Base-by-base conservation (phyloP, 2,888 invertebrate species). In the Prenolepis imparis region DNA sequence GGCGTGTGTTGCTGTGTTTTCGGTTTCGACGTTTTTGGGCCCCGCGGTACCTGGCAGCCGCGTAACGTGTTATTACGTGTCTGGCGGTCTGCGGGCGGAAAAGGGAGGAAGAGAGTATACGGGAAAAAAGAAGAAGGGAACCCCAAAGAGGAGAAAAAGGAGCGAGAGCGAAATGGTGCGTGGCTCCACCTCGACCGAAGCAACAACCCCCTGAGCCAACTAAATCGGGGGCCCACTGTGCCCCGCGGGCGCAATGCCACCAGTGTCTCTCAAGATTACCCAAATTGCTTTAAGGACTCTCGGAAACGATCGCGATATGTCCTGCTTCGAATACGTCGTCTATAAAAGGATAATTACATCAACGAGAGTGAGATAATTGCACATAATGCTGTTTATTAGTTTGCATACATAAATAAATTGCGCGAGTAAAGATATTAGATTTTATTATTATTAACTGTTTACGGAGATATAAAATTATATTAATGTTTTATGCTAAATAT, bases 51-150 rank as follows among this genome's bases (percentile, higher is more conserved):
- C 87, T 84, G 87, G 83, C 88, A 86, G 87, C 86, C 86, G 87
- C 89, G 91, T 87, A 94, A 93, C 94, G 90, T 94, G 90, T 94
- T 93, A 94, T 94, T 94, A 94, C 90, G 91, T 91, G 94, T 94
- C 94, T 94, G 93, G 93, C 90, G 90, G 89, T 87, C 90, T 88
- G 84, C 85, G 78, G 74, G 83, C 83, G 84, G 52, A 87, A 84
- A 88, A 90, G 82, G 83, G 82, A 85, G 81, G 84, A 82, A 86
- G 84, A 83, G 36, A 72, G 77, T 61, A 86, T 84, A n/a, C 8
- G n/a, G 6, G 36, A 36, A 73, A 85, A 86, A 85, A 78, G 83
- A 81, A 84, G 82, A 63, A 52, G 81, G 75, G 66, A 28, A 28
- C 28, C 28, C 52, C 44, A 12, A 48, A 63, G 68, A 57, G 83